Base-by-base conservation (phyloP, 2,888 invertebrate genomes). In the Eupithecia dodoneata region DNA sequence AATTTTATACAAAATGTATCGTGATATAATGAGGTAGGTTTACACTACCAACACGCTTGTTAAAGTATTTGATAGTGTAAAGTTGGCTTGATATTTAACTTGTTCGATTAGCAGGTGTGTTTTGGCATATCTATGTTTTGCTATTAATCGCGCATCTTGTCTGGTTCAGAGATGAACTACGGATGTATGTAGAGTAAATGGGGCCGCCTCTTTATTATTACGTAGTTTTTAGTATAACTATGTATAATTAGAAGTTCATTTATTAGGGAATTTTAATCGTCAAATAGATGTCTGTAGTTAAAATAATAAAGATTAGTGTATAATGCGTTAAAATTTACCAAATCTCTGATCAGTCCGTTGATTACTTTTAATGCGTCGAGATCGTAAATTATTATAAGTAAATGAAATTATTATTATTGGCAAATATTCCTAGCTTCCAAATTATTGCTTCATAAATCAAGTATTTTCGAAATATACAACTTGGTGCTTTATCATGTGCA, bases 141-240 rank as follows among this genome's bases (percentile, higher is more conserved):
- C 65, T 71, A n/a, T 45, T 49, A 44, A 67, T 66, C 76, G 77
- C 55, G 72, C 73, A 74, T 76, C 75, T 42, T 52, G 63, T 74
- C 73, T 79, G 76, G 79, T 76, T 76, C 76, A 71, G 79, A 72
- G 76, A 74, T 77, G 75, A 76, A 76, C 52, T 72, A 72, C 74
- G 66, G 69, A 59, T 59, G 7, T 89, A 89, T 86, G 85, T 89
- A 91, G 88, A 88, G 90, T 88, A 92, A 93, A 91, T 91, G 94
- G 91, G 93, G 93, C 94, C 94, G 94, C 94, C 94, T 94, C 91
- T 92, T 89, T 89, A 88, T 85, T 88, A 88, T 86, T 87, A 89
- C 86, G 81, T 93, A 92, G 89, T 87, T 83, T 86, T 73, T 87
- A 87, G 84, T 83, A 87, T 87, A 89, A 87, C 85, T 83, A 87